Conservation (phyloP, 2,797 vertebrate species). For the Coregonus sp. region DNA sequence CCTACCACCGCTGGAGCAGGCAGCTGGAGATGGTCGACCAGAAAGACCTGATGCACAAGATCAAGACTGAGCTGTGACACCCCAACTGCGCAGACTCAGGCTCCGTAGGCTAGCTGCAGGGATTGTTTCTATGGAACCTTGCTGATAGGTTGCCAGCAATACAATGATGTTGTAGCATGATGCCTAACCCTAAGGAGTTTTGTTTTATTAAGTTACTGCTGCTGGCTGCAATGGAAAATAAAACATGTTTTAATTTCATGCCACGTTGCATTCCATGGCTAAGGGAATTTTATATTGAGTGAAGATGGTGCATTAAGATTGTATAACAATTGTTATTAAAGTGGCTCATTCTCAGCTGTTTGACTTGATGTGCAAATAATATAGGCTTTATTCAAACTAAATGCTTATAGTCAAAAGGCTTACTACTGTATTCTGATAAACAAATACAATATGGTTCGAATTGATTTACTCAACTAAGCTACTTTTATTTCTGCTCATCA, state of each 20-base stretch:
- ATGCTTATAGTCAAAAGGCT: not conserved
- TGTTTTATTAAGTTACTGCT: not conserved
- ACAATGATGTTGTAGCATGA: not conserved
- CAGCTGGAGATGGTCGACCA: conserved; percentile 95
- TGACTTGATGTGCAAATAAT: not conserved
- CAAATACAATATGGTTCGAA: not conserved
- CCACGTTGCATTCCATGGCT: not conserved
- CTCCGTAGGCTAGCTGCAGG: too few relatives aligned
- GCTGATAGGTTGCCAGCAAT: not conserved
- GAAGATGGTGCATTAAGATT: not conserved
- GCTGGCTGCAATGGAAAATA: not conserved
- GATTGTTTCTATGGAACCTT: not conserved
- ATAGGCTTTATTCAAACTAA: not conserved
- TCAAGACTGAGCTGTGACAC: conserved; percentile 95
- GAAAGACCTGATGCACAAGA: conserved; percentile 94
- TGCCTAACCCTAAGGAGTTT: not conserved
- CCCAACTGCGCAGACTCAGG: not conserved
- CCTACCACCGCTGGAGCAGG: conserved; percentile 92
- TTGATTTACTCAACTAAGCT: not conserved
- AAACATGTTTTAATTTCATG: not conserved
- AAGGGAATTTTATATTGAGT: not conserved
- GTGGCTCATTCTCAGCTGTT: not conserved
- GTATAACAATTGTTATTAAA: not conserved
- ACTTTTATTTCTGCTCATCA: not conserved
- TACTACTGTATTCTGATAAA: not conserved